phyloP scores from a whole-genome alignment of 2,797 vertebrate genomes.

The Esox lucius region DNA sequence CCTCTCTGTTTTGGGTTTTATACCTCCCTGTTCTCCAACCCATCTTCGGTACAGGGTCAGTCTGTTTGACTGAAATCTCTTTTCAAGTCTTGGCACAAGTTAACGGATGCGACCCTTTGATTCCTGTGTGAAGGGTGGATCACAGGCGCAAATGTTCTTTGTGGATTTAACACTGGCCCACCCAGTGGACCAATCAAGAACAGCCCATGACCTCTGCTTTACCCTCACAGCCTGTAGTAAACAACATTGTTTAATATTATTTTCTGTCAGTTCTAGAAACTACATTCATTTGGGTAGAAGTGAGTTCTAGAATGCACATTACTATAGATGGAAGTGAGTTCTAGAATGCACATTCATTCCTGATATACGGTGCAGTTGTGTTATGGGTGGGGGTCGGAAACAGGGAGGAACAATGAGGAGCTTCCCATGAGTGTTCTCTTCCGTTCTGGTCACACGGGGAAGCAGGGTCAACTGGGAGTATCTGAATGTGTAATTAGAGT shows the following conservation, averaged over 20 bases:
- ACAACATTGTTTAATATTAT: too few species aligned
- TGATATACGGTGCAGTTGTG: conserved; percentile 2
- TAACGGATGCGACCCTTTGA: not conserved
- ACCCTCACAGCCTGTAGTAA: conserved; percentile 14
- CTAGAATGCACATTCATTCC: too few species aligned
- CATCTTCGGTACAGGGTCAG: conserved; percentile 26
- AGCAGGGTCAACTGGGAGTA: conserved; percentile 1
- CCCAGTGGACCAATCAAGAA: conserved; percentile 12
- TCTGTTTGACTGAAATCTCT: conserved; percentile 45
- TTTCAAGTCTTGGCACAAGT: conserved; percentile 17
- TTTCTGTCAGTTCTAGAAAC: too few species aligned
- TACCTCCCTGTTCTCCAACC: conserved; percentile 17
- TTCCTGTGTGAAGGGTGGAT: conserved; percentile 34
- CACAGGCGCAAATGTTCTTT: conserved; percentile 26
- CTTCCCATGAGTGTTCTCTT: conserved; percentile 35
- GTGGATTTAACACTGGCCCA: conserved; percentile 1
- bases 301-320: too few species aligned
- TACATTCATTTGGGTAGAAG: too few species aligned
- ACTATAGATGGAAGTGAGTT: too few species aligned
- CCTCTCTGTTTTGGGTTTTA: conserved; percentile 26
- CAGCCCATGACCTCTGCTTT: conserved; percentile 14
- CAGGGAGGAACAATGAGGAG: conserved; percentile 8
- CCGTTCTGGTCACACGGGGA: conserved; percentile 12
- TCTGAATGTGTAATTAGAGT: not conserved
- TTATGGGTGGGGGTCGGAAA: conserved; percentile 15